Base-by-base conservation (phyloP, 2,888 invertebrate species). In the Brassicogethes aeneus region DNA sequence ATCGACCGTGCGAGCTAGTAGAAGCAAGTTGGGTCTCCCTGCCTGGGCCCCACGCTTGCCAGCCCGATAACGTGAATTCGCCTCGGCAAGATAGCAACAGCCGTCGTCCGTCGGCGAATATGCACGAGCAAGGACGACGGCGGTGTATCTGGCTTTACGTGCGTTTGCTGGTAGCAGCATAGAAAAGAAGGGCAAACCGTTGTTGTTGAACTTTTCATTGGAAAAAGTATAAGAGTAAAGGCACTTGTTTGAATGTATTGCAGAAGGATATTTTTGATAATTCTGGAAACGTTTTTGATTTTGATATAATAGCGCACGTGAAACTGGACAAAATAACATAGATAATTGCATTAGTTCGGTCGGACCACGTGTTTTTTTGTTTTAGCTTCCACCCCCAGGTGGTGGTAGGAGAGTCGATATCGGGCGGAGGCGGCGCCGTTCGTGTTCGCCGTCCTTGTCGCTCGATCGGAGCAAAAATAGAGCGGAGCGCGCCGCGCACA, bases 171-270 rank as follows among this genome's bases (percentile, higher is more conserved):
- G n/a, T n/a, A n/a, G n/a, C n/a, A n/a, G n/a, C 36, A 38, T 36
- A 32, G 34, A 56, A 64, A 66, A 65, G 64, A 65, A 66, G 65
- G 65, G 64, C 65, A 65, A 56, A 46, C 56, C 57, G 55, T n/a
- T n/a, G n/a, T n/a, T n/a, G n/a, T 54, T 61, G 63, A 64, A 64
- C 63, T 64, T 63, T 64, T 62, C n/a, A n/a, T n/a, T n/a, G n/a
- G n/a, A n/a, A n/a, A n/a, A n/a, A n/a, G n/a, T n/a, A n/a, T n/a
- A n/a, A n/a, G 8, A 12, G 5, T 12, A 7, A 23, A 43, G 35
- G 39, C 44, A 61, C 60, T 61, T 62, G 61, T 61, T 62, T 61
- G 62, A 60, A 60, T 61, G 50, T 45, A n/a, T n/a, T n/a, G n/a
- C n/a, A n/a, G n/a, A n/a, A n/a, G n/a, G n/a, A n/a, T n/a, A n/a